A percentile compares a stretch with the other conserved stretches of the same genome.
Conservation (phyloP, 2,888 invertebrate species). For the Tyria jacobaeae region DNA sequence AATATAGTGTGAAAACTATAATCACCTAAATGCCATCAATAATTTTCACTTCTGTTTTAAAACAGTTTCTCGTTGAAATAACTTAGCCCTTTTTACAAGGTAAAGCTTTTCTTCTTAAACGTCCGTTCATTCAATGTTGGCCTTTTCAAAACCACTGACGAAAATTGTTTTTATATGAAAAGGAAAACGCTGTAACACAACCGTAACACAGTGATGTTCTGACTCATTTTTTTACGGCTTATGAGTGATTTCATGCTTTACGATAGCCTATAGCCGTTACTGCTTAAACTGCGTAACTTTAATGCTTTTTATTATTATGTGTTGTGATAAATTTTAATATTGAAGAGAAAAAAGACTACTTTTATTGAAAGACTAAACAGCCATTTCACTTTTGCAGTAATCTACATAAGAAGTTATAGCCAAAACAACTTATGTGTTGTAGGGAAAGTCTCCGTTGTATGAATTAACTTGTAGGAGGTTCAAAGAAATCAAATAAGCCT, state of each 20-base stretch:
- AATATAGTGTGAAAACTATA: no score
- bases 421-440: background rate
- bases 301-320: conserved; percentile 4
- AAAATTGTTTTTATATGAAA: background rate
- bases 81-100: no score
- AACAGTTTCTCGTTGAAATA: no score
- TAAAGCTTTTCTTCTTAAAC: background rate
- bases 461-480: background rate
- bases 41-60: no score
- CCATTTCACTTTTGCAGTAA: conserved; percentile 2
- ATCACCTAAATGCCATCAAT: no score
- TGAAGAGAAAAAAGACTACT: conserved; percentile 7
- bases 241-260: conserved; percentile 22
- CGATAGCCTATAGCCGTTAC: conserved; percentile 6
- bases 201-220: background rate
- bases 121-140: background rate
- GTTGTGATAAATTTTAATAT: conserved; percentile 13
- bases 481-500: background rate
- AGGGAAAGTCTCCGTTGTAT: background rate
- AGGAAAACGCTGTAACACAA: background rate
- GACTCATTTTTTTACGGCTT: background rate
- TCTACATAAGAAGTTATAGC: background rate
- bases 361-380: conserved; percentile 8
- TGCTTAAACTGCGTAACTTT: conserved; percentile 7
- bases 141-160: conserved; percentile 1